These are phyloP conservation scores for Bhutanitis thaidina DNA, from an alignment of 2,888 invertebrate species.

Conservation along the genomic window DNA sequence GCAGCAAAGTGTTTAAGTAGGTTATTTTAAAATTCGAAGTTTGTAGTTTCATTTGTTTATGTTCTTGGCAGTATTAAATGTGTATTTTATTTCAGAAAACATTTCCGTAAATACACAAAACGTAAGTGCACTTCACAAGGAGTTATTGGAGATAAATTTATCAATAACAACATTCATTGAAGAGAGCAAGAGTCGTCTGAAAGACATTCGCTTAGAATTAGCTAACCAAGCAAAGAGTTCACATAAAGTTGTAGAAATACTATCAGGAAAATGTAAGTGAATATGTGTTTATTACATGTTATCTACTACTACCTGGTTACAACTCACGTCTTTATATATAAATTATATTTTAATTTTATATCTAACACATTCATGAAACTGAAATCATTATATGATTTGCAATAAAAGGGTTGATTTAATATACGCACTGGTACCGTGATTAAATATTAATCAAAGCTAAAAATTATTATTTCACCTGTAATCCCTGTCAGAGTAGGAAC, in stretches of 20 bases:
- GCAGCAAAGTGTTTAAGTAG: slow-evolving; percentile 65
- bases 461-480: too few species aligned
- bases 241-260: slow-evolving; percentile 57
- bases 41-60: slow-evolving; percentile 40
- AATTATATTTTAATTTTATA: too few species aligned
- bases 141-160: slow-evolving; percentile 70
- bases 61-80: slow-evolving; percentile 20
- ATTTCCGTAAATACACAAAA: slow-evolving; percentile 56
- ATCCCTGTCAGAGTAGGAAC: too few species aligned
- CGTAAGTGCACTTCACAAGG: slow-evolving; percentile 54
- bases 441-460: too few species aligned
- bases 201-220: slow-evolving; percentile 47
- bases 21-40: slow-evolving; percentile 41
- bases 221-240: slow-evolving; percentile 58
- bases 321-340: too few species aligned
- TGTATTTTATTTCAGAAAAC: slow-evolving; percentile 51
- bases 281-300: too few species aligned
- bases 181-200: slow-evolving; percentile 58
- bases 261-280: slow-evolving; percentile 57
- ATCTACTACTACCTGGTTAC: too few species aligned
- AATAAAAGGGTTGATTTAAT: too few species aligned
- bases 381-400: too few species aligned
- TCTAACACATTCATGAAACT: too few species aligned
- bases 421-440: too few species aligned
- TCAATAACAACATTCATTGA: slow-evolving; percentile 64